These are phyloP conservation scores for Pangasianodon hypophthalmus DNA, from an alignment of 2,113 vertebrate genomes.

Conservation along the genomic window DNA sequence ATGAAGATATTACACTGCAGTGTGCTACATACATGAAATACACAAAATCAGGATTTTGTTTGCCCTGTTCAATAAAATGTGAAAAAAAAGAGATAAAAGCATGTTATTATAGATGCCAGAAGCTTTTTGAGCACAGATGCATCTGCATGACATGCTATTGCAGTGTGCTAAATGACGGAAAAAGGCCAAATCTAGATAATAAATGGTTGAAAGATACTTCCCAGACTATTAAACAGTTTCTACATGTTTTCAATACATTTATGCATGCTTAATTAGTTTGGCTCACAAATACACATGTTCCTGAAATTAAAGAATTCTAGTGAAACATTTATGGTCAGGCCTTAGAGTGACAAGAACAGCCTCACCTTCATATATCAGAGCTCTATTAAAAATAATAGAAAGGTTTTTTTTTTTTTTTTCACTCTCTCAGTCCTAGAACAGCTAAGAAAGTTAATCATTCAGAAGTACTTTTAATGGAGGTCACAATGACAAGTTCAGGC, in stretches of 20 bases:
- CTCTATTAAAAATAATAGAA: background rate
- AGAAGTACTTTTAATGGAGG: slow-evolving; percentile 61
- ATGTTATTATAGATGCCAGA: background rate
- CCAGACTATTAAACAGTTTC: background rate
- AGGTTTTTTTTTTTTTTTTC: too few relatives aligned
- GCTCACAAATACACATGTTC: background rate
- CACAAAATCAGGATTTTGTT: background rate
- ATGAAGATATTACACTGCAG: background rate
- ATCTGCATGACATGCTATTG: background rate
- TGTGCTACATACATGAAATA: background rate
- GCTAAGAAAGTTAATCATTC: slow-evolving; percentile 54
- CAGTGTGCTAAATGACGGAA: background rate
- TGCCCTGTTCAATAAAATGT: too few relatives aligned
- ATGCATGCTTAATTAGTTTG: background rate
- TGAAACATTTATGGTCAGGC: background rate
- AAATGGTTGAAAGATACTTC: background rate
- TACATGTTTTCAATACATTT: background rate
- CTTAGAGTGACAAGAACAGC: background rate
- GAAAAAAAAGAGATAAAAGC: background rate
- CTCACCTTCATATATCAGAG: background rate
- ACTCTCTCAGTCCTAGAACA: slow-evolving; percentile 3
- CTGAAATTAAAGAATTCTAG: background rate
- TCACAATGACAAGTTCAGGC: slow-evolving; percentile 55
- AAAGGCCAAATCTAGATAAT: background rate
- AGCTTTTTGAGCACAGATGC: background rate